Conservation (phyloP, 1,140 invertebrate genomes). For the Drosophila burlai region DNA sequence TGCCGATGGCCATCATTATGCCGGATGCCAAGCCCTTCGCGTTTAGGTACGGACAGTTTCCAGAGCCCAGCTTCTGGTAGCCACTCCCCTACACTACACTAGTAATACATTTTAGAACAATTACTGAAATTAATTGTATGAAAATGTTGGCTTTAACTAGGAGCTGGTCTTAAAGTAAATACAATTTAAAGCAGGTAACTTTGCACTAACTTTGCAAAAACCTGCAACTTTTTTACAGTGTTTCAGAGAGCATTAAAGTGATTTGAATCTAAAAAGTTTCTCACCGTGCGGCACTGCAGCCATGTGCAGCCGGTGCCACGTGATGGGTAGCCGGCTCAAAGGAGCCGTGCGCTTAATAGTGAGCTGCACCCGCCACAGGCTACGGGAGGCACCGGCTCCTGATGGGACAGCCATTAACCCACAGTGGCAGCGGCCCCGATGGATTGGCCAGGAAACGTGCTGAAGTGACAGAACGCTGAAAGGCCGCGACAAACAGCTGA, state of each 20-base stretch:
- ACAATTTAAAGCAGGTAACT: no score
- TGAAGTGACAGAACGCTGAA: slow-evolving; percentile 88
- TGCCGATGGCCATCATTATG: slow-evolving; percentile 85
- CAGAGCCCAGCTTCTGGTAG: slow-evolving; percentile 1
- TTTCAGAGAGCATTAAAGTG: not conserved
- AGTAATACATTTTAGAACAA: not conserved
- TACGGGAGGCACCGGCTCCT: slow-evolving; percentile 87
- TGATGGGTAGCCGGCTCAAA: slow-evolving; percentile 91
- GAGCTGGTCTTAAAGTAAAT: not conserved
- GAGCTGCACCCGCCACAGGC: slow-evolving; percentile 89
- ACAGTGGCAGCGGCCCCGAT: slow-evolving; percentile 86
- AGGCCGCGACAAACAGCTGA: slow-evolving; percentile 88
- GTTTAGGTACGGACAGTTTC: slow-evolving; percentile 18
- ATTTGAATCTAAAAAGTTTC: slow-evolving; percentile 1
- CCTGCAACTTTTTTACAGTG: no score
- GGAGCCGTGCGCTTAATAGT: slow-evolving; percentile 92
- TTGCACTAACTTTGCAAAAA: not conserved
- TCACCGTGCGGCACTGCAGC: slow-evolving; percentile 87
- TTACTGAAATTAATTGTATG: not conserved
- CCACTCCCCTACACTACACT: no score
- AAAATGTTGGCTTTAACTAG: not conserved
- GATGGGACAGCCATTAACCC: slow-evolving; percentile 91
- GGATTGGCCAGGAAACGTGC: slow-evolving; percentile 88
- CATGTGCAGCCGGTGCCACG: slow-evolving; percentile 88
- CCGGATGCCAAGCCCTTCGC: slow-evolving; percentile 63